These are phyloP conservation scores for Cephalopachus bancanus DNA, from an alignment of 2,797 vertebrate species.

Conservation along the genomic window DNA sequence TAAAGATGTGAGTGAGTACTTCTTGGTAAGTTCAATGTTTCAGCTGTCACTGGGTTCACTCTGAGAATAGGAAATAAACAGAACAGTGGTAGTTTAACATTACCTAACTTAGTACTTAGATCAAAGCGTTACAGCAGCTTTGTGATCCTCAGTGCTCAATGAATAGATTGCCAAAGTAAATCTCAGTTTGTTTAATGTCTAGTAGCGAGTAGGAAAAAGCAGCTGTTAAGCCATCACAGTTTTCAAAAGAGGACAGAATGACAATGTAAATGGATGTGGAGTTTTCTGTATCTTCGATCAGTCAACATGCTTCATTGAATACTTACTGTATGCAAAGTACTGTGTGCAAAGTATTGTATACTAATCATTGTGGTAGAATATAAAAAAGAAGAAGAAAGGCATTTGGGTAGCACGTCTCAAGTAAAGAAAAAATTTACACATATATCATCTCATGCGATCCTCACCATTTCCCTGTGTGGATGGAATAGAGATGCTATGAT, in stretches of 20 bases:
- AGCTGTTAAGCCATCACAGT: conserved; percentile 12
- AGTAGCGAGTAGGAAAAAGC: neutral
- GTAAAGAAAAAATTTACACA: conserved; percentile 4
- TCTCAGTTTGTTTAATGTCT: conserved; percentile 56
- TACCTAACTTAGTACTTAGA: conserved; percentile 57
- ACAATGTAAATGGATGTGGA: neutral
- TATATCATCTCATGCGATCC: neutral
- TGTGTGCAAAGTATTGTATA: neutral
- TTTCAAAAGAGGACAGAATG: conserved; percentile 46
- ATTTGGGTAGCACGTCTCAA: neutral
- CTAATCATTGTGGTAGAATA: neutral
- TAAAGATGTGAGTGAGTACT: neutral
- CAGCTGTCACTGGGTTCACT: neutral
- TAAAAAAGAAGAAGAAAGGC: neutral
- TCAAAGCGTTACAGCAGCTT: conserved; percentile 63
- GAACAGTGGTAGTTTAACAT: neutral
- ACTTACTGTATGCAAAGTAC: neutral
- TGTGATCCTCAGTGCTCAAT: conserved; percentile 61
- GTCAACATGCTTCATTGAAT: neutral
- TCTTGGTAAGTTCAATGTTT: neutral
- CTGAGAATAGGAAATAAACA: neutral
- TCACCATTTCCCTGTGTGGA: neutral
- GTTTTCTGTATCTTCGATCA: neutral
- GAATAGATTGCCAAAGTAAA: conserved; percentile 63
- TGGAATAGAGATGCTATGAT: neutral